Base-by-base conservation (phyloP, 1,140 invertebrate species). In the Heliconius hermathena region DNA sequence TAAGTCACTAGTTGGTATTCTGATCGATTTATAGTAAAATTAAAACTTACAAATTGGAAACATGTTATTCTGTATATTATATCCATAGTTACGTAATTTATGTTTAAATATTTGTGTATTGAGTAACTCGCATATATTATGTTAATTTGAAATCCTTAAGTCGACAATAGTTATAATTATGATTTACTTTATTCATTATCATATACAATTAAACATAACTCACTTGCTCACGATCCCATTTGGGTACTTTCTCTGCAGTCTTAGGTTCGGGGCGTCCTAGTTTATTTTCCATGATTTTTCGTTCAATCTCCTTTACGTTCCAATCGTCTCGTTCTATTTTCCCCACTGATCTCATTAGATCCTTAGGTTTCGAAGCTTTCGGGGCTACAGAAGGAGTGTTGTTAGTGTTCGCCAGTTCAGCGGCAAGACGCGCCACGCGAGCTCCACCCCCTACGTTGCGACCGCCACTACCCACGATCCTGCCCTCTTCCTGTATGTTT, bases 291-390 rank as follows among this genome's bases (percentile, higher is more conserved):
- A 97, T 96, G 9, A 98, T 98, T 94, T 99, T 98, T 85, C 98
- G 97, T 87, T 98, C 98, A 36, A 99, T 98, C 90, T 98, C 96
- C 82, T 97, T 97, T 5, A 99, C 96, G 93, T 99, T 98, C 98
- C 98, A 99, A 94, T 99, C 98, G 66, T 96, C 97, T 82, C 97
- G 97, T 87, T 98, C 97, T 76, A 99, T 98, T 95, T 98, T 98
- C 83, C 98, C 98, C 80, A 99, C 98, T 26, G 98, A 97, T 76
- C 98, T 95, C 88, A 98, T 95, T 71, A 99, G 94, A 93, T 98
- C 98, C 93, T 97, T 97, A 1, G 97, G 98, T 89, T 98, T 98
- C 84, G 97, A 97, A 3, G 97, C 96, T 1, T 95, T 93, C 0
- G 95, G 90, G 1, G 93, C 85, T 8, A 95, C 90, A 22, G 93